phyloP scores from a whole-genome alignment of 2,888 invertebrate species.

The Automeris io region DNA sequence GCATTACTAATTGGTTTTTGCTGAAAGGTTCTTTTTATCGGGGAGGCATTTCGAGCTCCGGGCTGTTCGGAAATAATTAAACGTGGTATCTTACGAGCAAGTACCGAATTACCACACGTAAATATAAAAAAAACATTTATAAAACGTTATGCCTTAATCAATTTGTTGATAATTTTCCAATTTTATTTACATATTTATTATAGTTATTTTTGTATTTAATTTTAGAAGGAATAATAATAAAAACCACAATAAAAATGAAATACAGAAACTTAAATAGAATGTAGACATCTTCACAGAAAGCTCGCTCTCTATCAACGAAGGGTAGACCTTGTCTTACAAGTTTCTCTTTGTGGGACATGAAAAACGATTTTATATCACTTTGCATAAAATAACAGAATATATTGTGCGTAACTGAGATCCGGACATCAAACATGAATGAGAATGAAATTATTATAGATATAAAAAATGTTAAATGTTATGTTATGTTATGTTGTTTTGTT shows the following conservation, averaged over 20 bases:
- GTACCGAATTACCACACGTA: constrained; percentile 15
- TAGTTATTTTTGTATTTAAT: background rate
- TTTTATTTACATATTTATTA: background rate
- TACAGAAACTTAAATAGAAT: background rate
- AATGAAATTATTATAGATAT: background rate
- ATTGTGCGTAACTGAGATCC: background rate
- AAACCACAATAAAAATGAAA: background rate
- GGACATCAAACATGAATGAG: background rate
- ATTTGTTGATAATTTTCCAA: too few species aligned
- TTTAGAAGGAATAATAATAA: background rate
- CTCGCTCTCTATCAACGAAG: background rate
- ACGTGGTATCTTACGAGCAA: constrained; percentile 33
- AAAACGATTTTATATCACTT: constrained; percentile 5
- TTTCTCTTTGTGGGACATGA: constrained; percentile 6
- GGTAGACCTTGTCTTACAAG: constrained; percentile 6
- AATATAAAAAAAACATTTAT: too few species aligned
- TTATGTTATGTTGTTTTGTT: background rate
- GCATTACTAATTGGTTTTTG: constrained; percentile 48
- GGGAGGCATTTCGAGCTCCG: constrained; percentile 30
- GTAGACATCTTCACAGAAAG: background rate
- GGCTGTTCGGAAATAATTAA: constrained; percentile 48
- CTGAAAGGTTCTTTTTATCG: constrained; percentile 40
- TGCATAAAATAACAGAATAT: background rate
- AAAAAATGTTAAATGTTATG: too few species aligned
- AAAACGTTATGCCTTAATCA: too few species aligned